Evolutionary conservation across 2,113 vertebrate species (phyloP).

Genomic region (Cacatua alba): DNA sequence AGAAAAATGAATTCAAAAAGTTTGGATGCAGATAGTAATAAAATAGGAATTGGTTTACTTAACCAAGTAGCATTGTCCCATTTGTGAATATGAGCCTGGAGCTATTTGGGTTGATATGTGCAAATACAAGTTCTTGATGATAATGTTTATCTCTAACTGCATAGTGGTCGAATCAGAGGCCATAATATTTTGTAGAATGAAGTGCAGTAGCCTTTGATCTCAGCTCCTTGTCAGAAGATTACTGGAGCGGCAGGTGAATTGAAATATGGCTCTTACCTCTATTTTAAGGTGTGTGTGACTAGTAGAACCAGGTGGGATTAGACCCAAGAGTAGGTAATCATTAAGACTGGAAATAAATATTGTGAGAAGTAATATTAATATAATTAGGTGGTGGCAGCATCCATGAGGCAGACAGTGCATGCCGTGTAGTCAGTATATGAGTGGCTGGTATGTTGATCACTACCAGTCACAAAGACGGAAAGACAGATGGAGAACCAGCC

Average conservation of each 20-base stretch:
- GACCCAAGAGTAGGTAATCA: neutral
- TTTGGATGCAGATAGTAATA: neutral
- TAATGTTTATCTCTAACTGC: neutral
- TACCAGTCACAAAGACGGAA: neutral
- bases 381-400: neutral
- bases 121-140: neutral
- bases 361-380: neutral
- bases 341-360: neutral
- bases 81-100: neutral
- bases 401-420: neutral
- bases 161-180: neutral
- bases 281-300: neutral
- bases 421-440: neutral
- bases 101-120: neutral
- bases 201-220: neutral
- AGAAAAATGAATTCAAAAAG: neutral
- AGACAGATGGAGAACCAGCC: neutral
- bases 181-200: neutral
- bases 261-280: neutral
- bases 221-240: neutral
- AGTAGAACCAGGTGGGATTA: neutral
- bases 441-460: neutral
- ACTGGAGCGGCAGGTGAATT: neutral
- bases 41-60: neutral
- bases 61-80: neutral